Percentiles rank a stretch among this genome's conserved stretches.
Conservation (phyloP, 2,113 vertebrate species). For the Petrocephalus zakoni region DNA sequence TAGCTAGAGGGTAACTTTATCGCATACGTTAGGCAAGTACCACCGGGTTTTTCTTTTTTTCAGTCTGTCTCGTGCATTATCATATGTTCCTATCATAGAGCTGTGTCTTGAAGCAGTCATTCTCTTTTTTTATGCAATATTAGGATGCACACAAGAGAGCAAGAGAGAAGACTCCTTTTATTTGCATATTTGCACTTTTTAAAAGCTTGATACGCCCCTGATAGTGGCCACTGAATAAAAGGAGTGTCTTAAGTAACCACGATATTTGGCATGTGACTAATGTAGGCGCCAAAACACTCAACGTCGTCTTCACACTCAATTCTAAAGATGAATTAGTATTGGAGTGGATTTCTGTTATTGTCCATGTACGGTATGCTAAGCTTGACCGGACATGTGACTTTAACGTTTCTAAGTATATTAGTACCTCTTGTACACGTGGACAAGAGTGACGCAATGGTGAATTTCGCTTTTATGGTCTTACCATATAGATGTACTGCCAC, state of each 20-base stretch:
- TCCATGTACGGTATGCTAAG: background rate
- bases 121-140: no score
- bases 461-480: background rate
- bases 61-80: no score
- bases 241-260: background rate
- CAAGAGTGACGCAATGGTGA: background rate
- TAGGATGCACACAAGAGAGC: no score
- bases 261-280: background rate
- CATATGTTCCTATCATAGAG: no score
- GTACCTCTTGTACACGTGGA: background rate
- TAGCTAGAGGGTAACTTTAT: no score
- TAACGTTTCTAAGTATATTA: background rate
- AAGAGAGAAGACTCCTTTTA: no score
- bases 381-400: background rate
- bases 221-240: background rate
- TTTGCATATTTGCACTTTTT: no score
- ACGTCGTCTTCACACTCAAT: background rate
- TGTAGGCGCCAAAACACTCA: background rate
- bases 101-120: no score
- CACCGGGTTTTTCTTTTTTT: no score
- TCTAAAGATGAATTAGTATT: background rate
- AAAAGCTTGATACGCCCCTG: no score
- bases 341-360: background rate
- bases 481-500: background rate
- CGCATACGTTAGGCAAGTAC: no score